Evolutionary conservation across 1,140 invertebrate species (phyloP), one percentile per base, ranked within the genome.

Genomic region (Arctopsyche grandis): DNA sequence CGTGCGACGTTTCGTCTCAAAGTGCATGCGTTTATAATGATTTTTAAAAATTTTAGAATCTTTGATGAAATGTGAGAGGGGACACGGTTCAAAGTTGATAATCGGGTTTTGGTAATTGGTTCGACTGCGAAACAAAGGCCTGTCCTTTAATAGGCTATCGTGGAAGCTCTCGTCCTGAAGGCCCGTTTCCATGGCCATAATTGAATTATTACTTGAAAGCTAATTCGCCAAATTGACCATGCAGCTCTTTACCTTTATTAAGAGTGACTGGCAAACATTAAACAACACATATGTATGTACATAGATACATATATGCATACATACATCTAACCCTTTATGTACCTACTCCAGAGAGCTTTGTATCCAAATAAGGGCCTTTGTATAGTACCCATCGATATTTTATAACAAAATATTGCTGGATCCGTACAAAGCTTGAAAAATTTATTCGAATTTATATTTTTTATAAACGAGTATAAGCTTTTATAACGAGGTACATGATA

Each of bases 161-260:
- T 58, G 52, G 73, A 75, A 69, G 75, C 58, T 77, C 76, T 71
- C 71, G 19, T 44, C 58, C 63, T 58, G 19, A 38, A 44, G 43
- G 38, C 21, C 75, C 58, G 81, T 82, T 82, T 29, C 81, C 71
- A 79, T 76, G 81, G 22, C 75, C 56, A 24, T 81, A 82, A 82
- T 80, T 82, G 76, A 82, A 78, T 82, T 82, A 82, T 82, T 80
- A 82, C 81, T 82, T 82, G 78, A 82, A 82, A 80, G 81, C 81
- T 82, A 82, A 82, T 82, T 82, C 81, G 70, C 78, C 48, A 80
- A 82, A 82, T 82, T 82, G 81, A 82, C 81, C 81, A 80, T 80
- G 76, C 75, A 69, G 81, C 81, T 80, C 81, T 82, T 82, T 77
- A 77, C 74, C 75, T 66, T 80, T 76, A 80, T 80, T 78, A 63